phyloP scores from a whole-genome alignment of 2,113 vertebrate genomes.

The Onychostoma macrolepis region DNA sequence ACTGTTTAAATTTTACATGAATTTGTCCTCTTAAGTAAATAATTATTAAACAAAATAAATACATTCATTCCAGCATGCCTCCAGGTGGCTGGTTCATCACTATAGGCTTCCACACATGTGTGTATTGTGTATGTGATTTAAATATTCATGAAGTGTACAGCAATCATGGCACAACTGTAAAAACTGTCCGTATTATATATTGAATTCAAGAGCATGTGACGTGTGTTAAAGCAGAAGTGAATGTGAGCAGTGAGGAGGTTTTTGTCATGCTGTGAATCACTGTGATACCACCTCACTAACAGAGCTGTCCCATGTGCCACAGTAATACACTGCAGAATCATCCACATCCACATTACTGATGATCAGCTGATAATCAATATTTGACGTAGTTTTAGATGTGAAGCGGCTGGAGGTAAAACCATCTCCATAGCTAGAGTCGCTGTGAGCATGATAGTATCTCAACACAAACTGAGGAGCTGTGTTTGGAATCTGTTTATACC shows the following conservation, averaged over 20 bases:
- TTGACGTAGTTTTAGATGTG: conserved; percentile 57
- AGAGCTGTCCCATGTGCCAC: conserved; percentile 18
- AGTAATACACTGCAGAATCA: conserved; percentile 71
- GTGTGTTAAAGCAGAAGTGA: conserved; percentile 24
- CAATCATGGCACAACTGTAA: neutral
- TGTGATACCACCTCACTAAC: neutral
- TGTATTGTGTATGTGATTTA: too few species aligned
- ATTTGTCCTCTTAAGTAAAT: too few species aligned
- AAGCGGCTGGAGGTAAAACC: conserved; percentile 50
- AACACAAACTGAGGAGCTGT: conserved; percentile 46
- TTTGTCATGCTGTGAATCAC: conserved; percentile 65
- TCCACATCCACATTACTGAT: conserved; percentile 61
- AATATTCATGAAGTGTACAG: too few species aligned
- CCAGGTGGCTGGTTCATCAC: too few species aligned
- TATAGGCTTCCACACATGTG: too few species aligned
- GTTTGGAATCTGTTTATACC: conserved; percentile 64
- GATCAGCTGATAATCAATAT: conserved; percentile 60
- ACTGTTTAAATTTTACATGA: neutral
- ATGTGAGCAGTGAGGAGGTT: conserved; percentile 57
- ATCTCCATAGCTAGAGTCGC: conserved; percentile 20
- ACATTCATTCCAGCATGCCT: too few species aligned
- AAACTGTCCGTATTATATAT: neutral
- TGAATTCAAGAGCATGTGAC: neutral
- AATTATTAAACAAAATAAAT: too few species aligned
- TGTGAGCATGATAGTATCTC: accelerated